Conservation (phyloP, 64 coral and sea anemone genomes). For the Hydrozoanthus tunicans region DNA sequence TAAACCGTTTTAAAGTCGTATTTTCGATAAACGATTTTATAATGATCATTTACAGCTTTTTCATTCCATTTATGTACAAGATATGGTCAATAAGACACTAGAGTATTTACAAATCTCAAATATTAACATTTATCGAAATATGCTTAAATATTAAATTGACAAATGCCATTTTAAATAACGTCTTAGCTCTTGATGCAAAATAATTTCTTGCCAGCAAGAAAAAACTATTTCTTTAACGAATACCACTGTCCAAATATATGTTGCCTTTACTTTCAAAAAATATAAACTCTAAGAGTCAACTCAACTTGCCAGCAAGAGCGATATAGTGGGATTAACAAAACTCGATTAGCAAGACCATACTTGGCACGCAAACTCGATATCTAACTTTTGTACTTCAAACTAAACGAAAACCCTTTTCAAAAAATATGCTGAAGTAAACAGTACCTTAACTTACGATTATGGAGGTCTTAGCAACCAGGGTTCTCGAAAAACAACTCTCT, state of each 20-base stretch:
- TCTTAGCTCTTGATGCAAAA: conserved; percentile 27
- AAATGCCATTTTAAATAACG: conserved; percentile 33
- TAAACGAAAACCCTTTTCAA: background rate
- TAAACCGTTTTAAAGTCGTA: background rate
- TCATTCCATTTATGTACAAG: conserved; percentile 13
- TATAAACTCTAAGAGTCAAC: background rate
- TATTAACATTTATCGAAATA: background rate
- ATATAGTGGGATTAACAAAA: background rate
- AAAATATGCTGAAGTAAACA: background rate
- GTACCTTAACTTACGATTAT: background rate
- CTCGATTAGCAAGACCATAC: background rate
- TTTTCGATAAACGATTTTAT: background rate
- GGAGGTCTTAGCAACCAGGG: conserved; percentile 12
- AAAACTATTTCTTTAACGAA: background rate
- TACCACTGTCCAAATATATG: conserved; percentile 8
- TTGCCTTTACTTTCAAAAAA: background rate
- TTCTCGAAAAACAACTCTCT: conserved; percentile 2
- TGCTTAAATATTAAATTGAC: background rate
- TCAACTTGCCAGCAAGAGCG: conserved; percentile 41
- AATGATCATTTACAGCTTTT: conserved; percentile 14
- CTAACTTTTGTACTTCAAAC: background rate
- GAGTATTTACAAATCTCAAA: conserved; percentile 34
- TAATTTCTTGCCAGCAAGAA: conserved; percentile 65
- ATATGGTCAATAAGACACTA: background rate
- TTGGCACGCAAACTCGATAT: background rate